Base-by-base conservation (phyloP, 2,113 vertebrate species). In the Bostrychus sinensis region DNA sequence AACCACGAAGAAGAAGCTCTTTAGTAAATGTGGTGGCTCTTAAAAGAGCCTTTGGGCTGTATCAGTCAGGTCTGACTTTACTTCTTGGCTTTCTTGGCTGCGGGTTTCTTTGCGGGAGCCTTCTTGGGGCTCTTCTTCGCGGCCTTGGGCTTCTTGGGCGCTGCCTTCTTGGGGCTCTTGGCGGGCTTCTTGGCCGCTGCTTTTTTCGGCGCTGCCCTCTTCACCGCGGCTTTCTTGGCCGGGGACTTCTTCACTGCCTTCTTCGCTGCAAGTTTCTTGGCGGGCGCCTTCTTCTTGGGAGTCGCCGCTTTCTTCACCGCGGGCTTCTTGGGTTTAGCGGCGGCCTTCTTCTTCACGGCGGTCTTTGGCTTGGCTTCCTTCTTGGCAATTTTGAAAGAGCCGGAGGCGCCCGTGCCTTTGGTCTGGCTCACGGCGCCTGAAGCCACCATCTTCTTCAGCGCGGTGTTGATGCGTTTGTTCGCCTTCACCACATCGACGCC, bases 1-100 rank as follows among this genome's bases (percentile, higher is more conserved):
- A 14, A 25, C n/a, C n/a, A n/a, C n/a, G n/a, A 12, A 23, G 11
- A 46, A 46, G 11, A 13, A n/a, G 20, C 22, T 25, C 45, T 48
- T 23, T 25, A 13, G 4, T 25, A 2, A 50, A 50, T 1, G 10
- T 1, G 72, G 68, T 46, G 78, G 72, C 72, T 72, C 78, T 81
- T 63, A 81, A 72, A 81, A 81, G 72, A 81, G 26, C 46, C 59
- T 39, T 16, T 17, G 4, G 3, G 3, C 6, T 2, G 0, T 2
- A 5, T n/a, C n/a, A 25, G 45, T 48, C 22, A 30, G 12, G 12
- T 6, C 3, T 3, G 1, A 2, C 7, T 55, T 48, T 39, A 69
- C 19, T 70, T 78, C 30, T 72, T 60, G 45, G 45, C 10, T 38
- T 11, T 38, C 36, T 38, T 38, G 36, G 36, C 10, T 1, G 36